phyloP scores from a whole-genome alignment of 2,888 invertebrate species.

The Pyrrhosoma nymphula region DNA sequence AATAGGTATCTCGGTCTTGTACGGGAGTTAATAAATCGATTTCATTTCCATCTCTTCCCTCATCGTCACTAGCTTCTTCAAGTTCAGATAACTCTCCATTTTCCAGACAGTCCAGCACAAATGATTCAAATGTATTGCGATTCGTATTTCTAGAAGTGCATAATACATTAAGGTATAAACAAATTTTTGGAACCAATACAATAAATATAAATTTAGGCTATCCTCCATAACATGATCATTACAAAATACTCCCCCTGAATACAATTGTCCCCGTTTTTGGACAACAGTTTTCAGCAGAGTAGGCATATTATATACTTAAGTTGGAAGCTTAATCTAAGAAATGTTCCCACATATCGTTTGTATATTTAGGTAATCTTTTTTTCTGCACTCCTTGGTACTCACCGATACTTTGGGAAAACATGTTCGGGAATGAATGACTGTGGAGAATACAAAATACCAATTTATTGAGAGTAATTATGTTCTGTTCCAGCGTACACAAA shows the following conservation, averaged over 20 bases:
- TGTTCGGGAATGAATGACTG: too few relatives aligned
- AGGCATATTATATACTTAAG: neutral
- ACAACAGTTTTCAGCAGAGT: neutral
- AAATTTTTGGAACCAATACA: neutral
- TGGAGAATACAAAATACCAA: too few relatives aligned
- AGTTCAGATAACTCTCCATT: neutral
- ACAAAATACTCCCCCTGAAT: neutral
- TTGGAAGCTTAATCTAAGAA: neutral
- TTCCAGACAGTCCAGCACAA: slow-evolving; percentile 8
- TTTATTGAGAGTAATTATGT: too few relatives aligned
- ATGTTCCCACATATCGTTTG: neutral
- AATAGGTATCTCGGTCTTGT: neutral
- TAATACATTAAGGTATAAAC: neutral
- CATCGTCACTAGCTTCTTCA: neutral
- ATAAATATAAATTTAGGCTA: neutral
- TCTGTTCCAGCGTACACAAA: too few relatives aligned
- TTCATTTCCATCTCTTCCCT: slow-evolving; percentile 31
- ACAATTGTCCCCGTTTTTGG: neutral
- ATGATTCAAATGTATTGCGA: slow-evolving; percentile 1
- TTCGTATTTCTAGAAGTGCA: neutral
- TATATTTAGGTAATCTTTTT: neutral
- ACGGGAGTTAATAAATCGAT: neutral
- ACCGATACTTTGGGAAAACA: too few relatives aligned
- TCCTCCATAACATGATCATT: neutral
- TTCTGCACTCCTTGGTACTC: too few relatives aligned